Evolutionary conservation across 2,888 invertebrate genomes (phyloP).

Genomic region (Orchestes rusci): DNA sequence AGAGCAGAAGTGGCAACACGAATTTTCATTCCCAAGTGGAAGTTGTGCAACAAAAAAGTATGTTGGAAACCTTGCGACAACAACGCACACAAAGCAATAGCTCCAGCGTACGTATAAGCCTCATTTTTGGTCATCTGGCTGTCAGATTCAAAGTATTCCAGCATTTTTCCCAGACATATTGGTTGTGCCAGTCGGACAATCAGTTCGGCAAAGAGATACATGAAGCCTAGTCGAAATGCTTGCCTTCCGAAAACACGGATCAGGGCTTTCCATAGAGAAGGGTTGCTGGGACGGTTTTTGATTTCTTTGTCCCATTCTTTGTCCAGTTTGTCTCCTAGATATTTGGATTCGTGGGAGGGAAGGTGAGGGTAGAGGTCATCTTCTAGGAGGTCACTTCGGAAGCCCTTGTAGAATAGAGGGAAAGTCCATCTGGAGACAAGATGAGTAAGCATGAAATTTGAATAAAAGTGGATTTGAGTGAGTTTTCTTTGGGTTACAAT

Average conservation of each 20-base stretch:
- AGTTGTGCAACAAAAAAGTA: conserved; percentile 78
- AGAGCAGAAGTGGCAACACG: conserved; percentile 73
- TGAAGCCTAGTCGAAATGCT: conserved; percentile 18
- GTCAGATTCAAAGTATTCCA: conserved; percentile 53
- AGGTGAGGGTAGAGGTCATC: conserved; percentile 46
- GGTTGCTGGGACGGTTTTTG: conserved; percentile 25
- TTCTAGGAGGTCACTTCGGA: conserved; percentile 43
- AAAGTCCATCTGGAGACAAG: conserved; percentile 45
- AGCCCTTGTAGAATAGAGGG: conserved; percentile 45
- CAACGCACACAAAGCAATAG: conserved; percentile 50
- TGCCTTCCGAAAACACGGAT: conserved; percentile 29
- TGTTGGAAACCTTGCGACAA: conserved; percentile 51
- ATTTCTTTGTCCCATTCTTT: conserved; percentile 33
- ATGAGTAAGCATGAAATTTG: neutral
- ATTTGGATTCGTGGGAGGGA: conserved; percentile 41
- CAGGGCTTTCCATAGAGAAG: conserved; percentile 33
- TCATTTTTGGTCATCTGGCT: conserved; percentile 42
- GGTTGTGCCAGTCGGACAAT: conserved; percentile 30
- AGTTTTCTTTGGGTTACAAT: too few species aligned
- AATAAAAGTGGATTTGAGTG: neutral
- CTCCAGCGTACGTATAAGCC: conserved; percentile 68
- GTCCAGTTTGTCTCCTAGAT: conserved; percentile 34
- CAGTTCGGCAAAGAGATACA: conserved; percentile 26
- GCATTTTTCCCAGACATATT: conserved; percentile 40
- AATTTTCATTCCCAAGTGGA: conserved; percentile 78